Conservation (phyloP, 2,888 invertebrate genomes). For the Tiphia femorata region DNA sequence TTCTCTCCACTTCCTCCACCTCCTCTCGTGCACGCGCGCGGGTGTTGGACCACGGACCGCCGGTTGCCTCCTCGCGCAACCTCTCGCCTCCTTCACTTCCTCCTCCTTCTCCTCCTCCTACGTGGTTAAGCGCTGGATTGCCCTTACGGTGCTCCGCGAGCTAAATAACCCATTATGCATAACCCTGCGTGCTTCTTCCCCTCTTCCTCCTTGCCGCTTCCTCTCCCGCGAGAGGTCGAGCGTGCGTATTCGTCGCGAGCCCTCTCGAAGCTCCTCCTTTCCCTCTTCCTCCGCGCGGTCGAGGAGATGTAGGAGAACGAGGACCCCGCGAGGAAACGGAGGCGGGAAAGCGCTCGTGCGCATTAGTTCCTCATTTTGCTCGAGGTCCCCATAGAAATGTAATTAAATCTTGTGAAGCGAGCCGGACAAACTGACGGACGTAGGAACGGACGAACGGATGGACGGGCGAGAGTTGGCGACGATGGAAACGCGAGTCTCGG, state of each 20-base stretch:
- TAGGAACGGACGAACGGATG: too few species aligned
- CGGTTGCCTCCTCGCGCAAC: too few species aligned
- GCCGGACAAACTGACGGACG: too few species aligned
- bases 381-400: slow-evolving; percentile 52
- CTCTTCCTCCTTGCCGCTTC: slow-evolving; percentile 24
- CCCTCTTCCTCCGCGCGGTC: neutral
- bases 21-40: too few species aligned
- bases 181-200: too few species aligned
- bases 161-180: slow-evolving; percentile 63
- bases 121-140: too few species aligned
- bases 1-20: too few species aligned
- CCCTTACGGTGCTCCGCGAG: slow-evolving; percentile 39
- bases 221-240: slow-evolving; percentile 24
- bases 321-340: slow-evolving; percentile 4
- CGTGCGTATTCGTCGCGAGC: too few species aligned
- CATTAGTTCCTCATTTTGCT: slow-evolving; percentile 53
- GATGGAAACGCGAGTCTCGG: slow-evolving; percentile 3
- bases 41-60: too few species aligned
- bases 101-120: too few species aligned
- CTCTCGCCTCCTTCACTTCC: too few species aligned
- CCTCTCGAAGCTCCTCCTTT: slow-evolving; percentile 3
- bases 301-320: too few species aligned
- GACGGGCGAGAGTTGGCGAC: slow-evolving; percentile 33
- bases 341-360: slow-evolving; percentile 19
- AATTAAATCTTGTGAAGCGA: slow-evolving; percentile 57